These are phyloP conservation scores for Sceloporus tristichus DNA, from an alignment of 2,113 vertebrate species.

Conservation along the genomic window DNA sequence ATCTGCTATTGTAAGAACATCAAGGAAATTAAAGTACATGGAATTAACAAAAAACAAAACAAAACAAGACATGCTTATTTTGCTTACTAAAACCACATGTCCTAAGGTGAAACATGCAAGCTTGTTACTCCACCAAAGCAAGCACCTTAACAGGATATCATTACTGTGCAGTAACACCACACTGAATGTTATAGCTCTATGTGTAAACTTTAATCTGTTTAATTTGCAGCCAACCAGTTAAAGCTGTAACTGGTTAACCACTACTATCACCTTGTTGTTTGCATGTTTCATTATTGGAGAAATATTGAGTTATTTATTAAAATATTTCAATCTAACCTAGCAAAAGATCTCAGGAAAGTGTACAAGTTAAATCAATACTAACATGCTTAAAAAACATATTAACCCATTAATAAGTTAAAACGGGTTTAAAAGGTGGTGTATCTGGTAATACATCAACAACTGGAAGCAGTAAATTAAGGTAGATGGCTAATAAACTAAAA, in stretches of 20 bases:
- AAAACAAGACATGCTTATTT: not conserved
- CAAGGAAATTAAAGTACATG: not conserved
- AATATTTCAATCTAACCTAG: too few relatives aligned
- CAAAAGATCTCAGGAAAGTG: too few relatives aligned
- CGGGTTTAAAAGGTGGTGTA: too few relatives aligned
- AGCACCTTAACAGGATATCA: not conserved
- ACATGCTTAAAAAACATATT: too few relatives aligned
- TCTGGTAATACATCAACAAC: too few relatives aligned
- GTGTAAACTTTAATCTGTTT: not conserved
- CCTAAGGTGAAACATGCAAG: not conserved
- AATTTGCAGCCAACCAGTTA: not conserved
- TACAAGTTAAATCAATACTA: too few relatives aligned
- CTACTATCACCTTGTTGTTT: too few relatives aligned
- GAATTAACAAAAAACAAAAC: not conserved
- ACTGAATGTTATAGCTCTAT: not conserved
- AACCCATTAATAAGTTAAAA: too few relatives aligned
- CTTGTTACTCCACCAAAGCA: not conserved
- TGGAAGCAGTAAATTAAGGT: too few relatives aligned
- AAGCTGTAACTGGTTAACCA: not conserved
- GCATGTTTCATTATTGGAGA: too few relatives aligned
- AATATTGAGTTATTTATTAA: too few relatives aligned
- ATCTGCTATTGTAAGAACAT: not conserved
- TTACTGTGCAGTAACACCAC: not conserved
- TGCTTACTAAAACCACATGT: not conserved
- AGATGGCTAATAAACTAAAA: not conserved